Conservation (phyloP, 2,888 invertebrate genomes). For the Zelleria hepariella region DNA sequence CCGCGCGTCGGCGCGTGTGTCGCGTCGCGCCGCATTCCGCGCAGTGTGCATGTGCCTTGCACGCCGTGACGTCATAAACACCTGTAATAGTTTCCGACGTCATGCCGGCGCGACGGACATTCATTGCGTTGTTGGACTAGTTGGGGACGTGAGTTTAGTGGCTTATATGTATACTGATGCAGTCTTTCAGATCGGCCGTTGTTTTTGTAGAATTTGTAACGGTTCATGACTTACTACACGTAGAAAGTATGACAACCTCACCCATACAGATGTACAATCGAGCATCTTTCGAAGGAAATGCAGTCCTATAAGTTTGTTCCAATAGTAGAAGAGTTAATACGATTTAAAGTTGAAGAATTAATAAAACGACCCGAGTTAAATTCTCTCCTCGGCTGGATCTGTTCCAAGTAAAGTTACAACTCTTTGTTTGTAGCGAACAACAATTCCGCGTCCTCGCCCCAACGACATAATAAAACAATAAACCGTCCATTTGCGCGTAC, state of each 20-base stretch:
- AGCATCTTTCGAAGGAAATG: too few species aligned
- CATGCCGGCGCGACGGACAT: not conserved
- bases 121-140: not conserved
- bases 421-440: not conserved
- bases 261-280: too few species aligned
- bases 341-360: not conserved
- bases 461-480: conserved; percentile 53
- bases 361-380: not conserved
- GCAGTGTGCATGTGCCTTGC: not conserved
- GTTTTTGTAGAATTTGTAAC: too few species aligned
- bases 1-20: not conserved
- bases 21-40: not conserved
- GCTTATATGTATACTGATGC: too few species aligned
- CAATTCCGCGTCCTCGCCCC: conserved; percentile 6
- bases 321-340: not conserved
- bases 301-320: not conserved
- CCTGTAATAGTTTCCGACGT: not conserved
- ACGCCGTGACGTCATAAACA: not conserved
- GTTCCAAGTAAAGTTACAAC: not conserved
- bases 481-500: conserved; percentile 52
- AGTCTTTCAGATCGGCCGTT: too few species aligned
- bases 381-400: not conserved
- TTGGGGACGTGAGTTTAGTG: too few species aligned
- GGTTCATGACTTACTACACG: too few species aligned
- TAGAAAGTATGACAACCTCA: too few species aligned